Evolutionary conservation across 2,113 vertebrate species (phyloP).

Genomic region (Todiramphus chloris): DNA sequence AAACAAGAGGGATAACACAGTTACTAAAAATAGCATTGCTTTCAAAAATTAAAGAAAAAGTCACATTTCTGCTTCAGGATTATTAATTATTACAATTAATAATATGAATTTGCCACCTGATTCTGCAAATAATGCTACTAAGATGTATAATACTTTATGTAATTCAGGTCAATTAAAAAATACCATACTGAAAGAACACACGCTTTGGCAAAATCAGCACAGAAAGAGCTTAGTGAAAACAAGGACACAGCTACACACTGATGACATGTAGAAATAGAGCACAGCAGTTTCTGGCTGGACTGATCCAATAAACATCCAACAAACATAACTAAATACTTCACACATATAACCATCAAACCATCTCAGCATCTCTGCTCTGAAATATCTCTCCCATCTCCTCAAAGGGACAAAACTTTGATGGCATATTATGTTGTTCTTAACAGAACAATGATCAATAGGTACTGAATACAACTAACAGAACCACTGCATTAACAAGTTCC

Average conservation of each 20-base stretch:
- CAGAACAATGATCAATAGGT: neutral
- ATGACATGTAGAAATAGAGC: neutral
- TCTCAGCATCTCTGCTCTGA: neutral
- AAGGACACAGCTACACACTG: neutral
- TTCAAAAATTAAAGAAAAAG: slow-evolving; percentile 52
- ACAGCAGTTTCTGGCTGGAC: neutral
- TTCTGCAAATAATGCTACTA: neutral
- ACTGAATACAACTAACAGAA: neutral
- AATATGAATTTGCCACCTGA: neutral
- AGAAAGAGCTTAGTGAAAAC: neutral
- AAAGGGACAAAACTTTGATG: neutral
- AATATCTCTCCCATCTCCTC: neutral
- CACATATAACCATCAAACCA: neutral
- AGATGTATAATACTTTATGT: neutral
- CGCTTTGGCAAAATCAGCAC: neutral
- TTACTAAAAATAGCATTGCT: slow-evolving; percentile 73
- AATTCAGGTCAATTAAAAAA: neutral
- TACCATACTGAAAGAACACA: neutral
- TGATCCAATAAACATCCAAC: neutral
- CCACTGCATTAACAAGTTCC: neutral
- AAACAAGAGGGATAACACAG: slow-evolving; percentile 82
- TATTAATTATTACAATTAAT: neutral
- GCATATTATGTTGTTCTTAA: neutral
- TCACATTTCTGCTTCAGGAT: neutral
- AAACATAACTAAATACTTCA: neutral